Base-by-base conservation (phyloP, 2,888 invertebrate species). In the Idaea dimidiata region DNA sequence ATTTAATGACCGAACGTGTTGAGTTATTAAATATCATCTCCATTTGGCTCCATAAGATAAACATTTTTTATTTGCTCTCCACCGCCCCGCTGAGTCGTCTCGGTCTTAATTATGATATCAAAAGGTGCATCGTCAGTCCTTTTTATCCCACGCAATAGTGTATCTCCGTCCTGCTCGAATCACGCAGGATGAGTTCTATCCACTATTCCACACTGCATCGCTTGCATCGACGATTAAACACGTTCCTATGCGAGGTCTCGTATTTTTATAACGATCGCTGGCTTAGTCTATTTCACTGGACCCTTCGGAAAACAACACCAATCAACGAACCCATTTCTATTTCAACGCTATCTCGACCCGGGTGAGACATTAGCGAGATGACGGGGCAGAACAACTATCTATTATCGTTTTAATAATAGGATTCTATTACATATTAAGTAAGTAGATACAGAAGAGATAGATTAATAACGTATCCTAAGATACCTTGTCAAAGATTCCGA, bases 161-260 rank as follows among this genome's bases (percentile, higher is more conserved):
- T 83, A 80, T 76, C 67, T 75, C 76, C 72, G 65, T 87, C 84
- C 80, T 83, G 67, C 74, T 87, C 81, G 73, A 74, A 78, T 79
- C 81, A 77, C 24, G 24, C 83, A 84, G 81, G 84, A 86, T 81
- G 74, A 80, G 70, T 71, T 69, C 72, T 74, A 71, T 77, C 79
- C 79, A 75, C 74, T 7, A 56, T 18, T 56, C 56, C 14, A 18
- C 56, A 79, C 73, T 81, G 84, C 86, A 87, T 86, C 86, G 78
- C 79, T 77, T 75, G 77, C 80, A 81, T 80, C 78, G 84, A 75
- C 85, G 82, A 91, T 92, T 92, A 91, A 88, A 88, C 92, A 92
- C 91, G 92, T 89, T 89, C 82, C 86, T 92, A 92, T 92, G 92
- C 92, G 79, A 75, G 77, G 87, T 76, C 88, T 88, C 91, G 92